Conservation (phyloP, 2,113 vertebrate genomes). For the Fulmarus glacialis region DNA sequence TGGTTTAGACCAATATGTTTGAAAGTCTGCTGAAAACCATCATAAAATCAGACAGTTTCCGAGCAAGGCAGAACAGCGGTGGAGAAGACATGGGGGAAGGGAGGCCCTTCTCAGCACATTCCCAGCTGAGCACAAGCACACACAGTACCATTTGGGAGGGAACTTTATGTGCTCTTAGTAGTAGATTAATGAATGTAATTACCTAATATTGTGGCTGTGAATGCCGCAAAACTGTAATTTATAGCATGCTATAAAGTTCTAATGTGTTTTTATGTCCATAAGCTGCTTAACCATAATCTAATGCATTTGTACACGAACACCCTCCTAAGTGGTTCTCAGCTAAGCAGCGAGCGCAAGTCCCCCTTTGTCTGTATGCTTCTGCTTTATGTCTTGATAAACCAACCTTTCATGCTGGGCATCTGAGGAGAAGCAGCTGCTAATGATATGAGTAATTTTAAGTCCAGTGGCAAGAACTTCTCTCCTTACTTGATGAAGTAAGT, state of each 20-base stretch:
- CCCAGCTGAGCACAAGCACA: slow-evolving; percentile 59
- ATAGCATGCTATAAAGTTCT: slow-evolving; percentile 80
- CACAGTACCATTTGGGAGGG: slow-evolving; percentile 60
- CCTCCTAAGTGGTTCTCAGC: slow-evolving; percentile 69
- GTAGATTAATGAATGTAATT: slow-evolving; percentile 86
- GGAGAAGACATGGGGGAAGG: not conserved
- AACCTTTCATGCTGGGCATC: slow-evolving; percentile 39
- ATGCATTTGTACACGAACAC: slow-evolving; percentile 75
- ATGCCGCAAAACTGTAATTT: slow-evolving; percentile 79
- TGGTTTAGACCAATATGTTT: not conserved
- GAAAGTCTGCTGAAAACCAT: not conserved
- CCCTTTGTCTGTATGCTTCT: slow-evolving; percentile 39
- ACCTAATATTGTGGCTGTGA: slow-evolving; percentile 75
- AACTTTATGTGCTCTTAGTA: slow-evolving; percentile 79
- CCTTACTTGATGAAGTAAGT: not conserved
- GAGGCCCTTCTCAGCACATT: not conserved
- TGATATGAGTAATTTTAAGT: slow-evolving; percentile 19
- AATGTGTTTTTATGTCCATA: slow-evolving; percentile 84
- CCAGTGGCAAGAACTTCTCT: not conserved
- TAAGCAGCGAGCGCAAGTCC: slow-evolving; percentile 35
- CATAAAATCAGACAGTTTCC: not conserved
- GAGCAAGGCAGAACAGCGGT: not conserved
- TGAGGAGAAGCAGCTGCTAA: slow-evolving; percentile 60
- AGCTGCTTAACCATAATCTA: slow-evolving; percentile 83
- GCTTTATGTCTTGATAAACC: slow-evolving; percentile 59